A percentile compares a stretch with the other conserved stretches of the same genome.
These are phyloP conservation scores for Pseudopleuronectes americanus DNA, from an alignment of 2,797 vertebrate genomes.

Conservation along the genomic window DNA sequence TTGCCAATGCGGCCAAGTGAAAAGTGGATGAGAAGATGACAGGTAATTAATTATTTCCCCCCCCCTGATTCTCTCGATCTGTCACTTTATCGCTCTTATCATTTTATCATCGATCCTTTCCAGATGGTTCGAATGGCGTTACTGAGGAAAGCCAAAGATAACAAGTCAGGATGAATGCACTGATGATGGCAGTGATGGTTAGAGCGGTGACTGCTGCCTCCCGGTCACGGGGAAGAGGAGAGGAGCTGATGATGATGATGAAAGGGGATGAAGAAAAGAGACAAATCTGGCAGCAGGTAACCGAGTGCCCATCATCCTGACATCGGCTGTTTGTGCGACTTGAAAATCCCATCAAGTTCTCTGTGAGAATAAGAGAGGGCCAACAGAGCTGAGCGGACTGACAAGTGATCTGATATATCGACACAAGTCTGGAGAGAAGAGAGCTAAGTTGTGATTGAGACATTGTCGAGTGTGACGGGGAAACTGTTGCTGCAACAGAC, in stretches of 20 bases:
- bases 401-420: conserved; percentile 21
- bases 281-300: conserved; percentile 50
- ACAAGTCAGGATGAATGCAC: conserved; percentile 22
- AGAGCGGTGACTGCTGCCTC: conserved; percentile 10
- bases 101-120: conserved; percentile 27
- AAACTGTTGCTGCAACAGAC: conserved; percentile 24
- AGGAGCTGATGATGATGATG: conserved; percentile 21
- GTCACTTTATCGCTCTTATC: conserved; percentile 39
- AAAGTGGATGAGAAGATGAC: conserved; percentile 56
- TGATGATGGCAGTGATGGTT: conserved; percentile 5
- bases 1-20: conserved; percentile 47
- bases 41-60: conserved; percentile 55
- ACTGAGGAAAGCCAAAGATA: conserved; percentile 33
- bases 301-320: conserved; percentile 39
- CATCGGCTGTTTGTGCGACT: conserved; percentile 30
- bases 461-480: conserved; percentile 8
- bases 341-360: conserved; percentile 36
- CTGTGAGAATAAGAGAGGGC: conserved; percentile 41
- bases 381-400: conserved; percentile 21
- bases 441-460: conserved; percentile 23
- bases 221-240: not conserved
- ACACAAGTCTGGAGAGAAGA: conserved; percentile 14
- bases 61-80: conserved; percentile 42
- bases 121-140: conserved; percentile 44
- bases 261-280: conserved; percentile 24